phyloP scores from a whole-genome alignment of 2,113 vertebrate genomes.

The Otis tarda region DNA sequence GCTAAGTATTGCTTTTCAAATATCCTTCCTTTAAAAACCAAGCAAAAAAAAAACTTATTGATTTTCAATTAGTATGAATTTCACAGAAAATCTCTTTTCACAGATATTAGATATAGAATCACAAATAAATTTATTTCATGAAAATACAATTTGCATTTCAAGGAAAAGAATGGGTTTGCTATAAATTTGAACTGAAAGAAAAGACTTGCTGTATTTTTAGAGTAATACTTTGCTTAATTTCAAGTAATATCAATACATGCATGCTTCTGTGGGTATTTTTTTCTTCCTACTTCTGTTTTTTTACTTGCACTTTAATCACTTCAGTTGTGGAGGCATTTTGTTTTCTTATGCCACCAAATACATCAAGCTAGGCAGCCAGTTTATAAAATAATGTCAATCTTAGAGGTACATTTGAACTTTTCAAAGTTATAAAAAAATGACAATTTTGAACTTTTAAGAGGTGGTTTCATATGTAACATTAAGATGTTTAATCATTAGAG shows the following conservation, averaged over 20 bases:
- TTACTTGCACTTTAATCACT: background rate
- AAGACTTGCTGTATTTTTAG: background rate
- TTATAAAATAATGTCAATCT: background rate
- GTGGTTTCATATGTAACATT: background rate
- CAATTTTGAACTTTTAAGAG: background rate
- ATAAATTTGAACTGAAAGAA: background rate
- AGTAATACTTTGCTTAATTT: conserved; percentile 4
- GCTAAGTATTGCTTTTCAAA: conserved; percentile 24
- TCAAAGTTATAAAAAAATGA: background rate
- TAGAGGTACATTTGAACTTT: background rate
- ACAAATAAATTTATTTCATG: background rate
- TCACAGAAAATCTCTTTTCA: background rate
- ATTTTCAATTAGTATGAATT: background rate
- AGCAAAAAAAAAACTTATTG: background rate
- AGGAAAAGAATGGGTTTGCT: background rate
- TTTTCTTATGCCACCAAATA: background rate
- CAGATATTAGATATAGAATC: background rate
- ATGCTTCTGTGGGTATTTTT: background rate
- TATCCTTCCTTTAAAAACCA: background rate
- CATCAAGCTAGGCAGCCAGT: background rate
- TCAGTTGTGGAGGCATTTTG: background rate
- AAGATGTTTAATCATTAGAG: background rate
- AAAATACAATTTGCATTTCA: background rate
- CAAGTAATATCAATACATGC: background rate
- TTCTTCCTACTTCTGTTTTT: background rate